Base-by-base conservation (phyloP, 2,888 invertebrate genomes). In the Oscheius sp. region DNA sequence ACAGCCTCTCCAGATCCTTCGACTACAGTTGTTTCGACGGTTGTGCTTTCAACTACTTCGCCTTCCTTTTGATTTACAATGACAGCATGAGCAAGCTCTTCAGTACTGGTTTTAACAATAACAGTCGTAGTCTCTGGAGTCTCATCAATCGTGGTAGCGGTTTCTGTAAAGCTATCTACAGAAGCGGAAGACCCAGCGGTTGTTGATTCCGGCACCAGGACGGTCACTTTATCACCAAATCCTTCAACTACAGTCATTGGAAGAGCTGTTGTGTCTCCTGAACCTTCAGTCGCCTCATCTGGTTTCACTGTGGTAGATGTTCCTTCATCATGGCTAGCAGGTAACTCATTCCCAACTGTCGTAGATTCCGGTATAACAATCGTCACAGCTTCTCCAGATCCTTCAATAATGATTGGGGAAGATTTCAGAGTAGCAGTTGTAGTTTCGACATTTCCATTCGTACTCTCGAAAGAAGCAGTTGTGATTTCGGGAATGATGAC, bases 231-330 rank as follows among this genome's bases (percentile, higher is more conserved):
- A 5, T 54, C 33, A 17, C 54, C 54, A 32, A 32, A 33, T 32
- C 54, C 54, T 54, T 54, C 54, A 22, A 47, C 47, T 22, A 24
- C 47, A 4, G 47, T 20, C 24, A 12, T 24, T 3, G 68, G 8
- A 14, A 73, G 56, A 8, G 65, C 63, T 9, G 72, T 50, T 24
- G 67, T 57, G 24, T 67, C 68, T 61, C 38, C 66, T 0, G 65
- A 54, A 12, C 47, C 56, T 57, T 63, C 68, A 32, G 68, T 47
- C 4, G 14, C 24, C 22, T 4, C 47, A 12, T 47, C 47, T 6
- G 47, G 4, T 12, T 47, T 24, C 47, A 5, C 22, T 4, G 20
- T 47, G 24, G 47, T 41, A 14, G 57, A 32, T 2, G 24, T 22
- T 24, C 20, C 5, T 6, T 12, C 36, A 22, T 26, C 36, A 2